A percentile compares a stretch with the other conserved stretches of the same genome.
Conservation (phyloP, 2,113 vertebrate genomes). For the Columba janthina region DNA sequence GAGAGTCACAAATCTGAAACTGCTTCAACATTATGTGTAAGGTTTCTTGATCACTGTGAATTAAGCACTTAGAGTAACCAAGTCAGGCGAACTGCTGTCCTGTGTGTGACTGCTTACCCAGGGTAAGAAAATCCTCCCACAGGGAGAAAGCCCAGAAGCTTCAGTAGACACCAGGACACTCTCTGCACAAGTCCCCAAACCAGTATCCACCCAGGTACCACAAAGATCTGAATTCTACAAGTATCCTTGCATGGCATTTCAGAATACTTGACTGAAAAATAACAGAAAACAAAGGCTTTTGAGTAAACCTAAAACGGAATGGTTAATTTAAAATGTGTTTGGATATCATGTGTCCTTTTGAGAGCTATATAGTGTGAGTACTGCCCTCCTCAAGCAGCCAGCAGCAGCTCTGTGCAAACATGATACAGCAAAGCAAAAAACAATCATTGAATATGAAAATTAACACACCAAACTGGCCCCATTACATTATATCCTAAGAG, state of each 20-base stretch:
- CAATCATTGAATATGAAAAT: not conserved
- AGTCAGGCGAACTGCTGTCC: not conserved
- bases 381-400: not conserved
- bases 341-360: not conserved
- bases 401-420: not conserved
- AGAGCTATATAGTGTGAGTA: not conserved
- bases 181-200: not conserved
- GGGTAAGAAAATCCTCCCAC: accelerated
- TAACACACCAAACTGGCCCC: not conserved
- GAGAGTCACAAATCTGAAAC: not conserved
- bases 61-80: not conserved
- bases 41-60: not conserved
- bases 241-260: not conserved
- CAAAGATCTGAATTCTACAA: not conserved
- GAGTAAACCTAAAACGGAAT: not conserved
- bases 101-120: not conserved
- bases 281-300: not conserved
- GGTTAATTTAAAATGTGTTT: not conserved
- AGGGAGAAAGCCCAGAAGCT: not conserved
- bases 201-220: not conserved
- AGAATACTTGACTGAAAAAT: not conserved
- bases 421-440: not conserved
- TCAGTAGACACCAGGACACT: no score
- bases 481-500: not conserved
- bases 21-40: not conserved